phyloP scores from a whole-genome alignment of 30 jellyfish, hydroid and myxozoan species.

The Cassiopea xamachana region DNA sequence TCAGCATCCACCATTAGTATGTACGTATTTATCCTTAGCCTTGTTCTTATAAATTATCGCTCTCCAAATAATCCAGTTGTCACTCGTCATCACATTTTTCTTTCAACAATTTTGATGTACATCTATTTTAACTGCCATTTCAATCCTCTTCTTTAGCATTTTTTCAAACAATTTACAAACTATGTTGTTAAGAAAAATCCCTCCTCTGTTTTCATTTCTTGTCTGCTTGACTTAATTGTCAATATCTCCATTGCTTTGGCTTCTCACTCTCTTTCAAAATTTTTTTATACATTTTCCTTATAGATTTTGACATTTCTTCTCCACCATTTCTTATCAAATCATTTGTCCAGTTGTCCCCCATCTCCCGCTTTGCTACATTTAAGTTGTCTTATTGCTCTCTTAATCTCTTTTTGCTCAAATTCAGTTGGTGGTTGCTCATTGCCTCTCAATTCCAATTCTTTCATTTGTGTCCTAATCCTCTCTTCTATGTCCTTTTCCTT shows the following conservation, averaged over 20 bases:
- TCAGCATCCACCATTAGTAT: conserved; percentile 50
- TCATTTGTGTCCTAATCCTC: background rate
- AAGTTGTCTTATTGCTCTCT: conserved; percentile 34
- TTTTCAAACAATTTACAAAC: conserved; percentile 47
- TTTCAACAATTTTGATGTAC: conserved; percentile 43
- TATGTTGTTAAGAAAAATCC: conserved; percentile 43
- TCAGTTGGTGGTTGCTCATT: conserved; percentile 33
- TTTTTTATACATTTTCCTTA: conserved; percentile 40
- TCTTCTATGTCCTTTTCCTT: conserved; percentile 29
- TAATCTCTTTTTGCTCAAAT: conserved; percentile 14
- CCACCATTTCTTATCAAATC: conserved; percentile 49
- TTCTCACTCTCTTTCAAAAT: background rate
- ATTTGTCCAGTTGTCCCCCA: conserved; percentile 42
- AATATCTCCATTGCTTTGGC: conserved; percentile 58
- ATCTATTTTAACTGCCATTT: conserved; percentile 7
- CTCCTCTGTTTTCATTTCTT: conserved; percentile 57
- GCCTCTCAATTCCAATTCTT: conserved; percentile 15
- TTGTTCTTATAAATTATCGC: conserved; percentile 49
- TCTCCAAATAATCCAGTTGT: conserved; percentile 42
- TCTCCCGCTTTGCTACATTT: conserved; percentile 49
- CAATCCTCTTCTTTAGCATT: conserved; percentile 19
- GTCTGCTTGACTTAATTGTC: conserved; percentile 50
- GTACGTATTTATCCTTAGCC: conserved; percentile 25
- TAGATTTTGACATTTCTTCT: conserved; percentile 48
- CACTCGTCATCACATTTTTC: conserved; percentile 2